Evolutionary conservation across 1,140 invertebrate species (phyloP), one percentile per base, ranked within the genome.

Genomic region (Anoplolepis gracilipes): DNA sequence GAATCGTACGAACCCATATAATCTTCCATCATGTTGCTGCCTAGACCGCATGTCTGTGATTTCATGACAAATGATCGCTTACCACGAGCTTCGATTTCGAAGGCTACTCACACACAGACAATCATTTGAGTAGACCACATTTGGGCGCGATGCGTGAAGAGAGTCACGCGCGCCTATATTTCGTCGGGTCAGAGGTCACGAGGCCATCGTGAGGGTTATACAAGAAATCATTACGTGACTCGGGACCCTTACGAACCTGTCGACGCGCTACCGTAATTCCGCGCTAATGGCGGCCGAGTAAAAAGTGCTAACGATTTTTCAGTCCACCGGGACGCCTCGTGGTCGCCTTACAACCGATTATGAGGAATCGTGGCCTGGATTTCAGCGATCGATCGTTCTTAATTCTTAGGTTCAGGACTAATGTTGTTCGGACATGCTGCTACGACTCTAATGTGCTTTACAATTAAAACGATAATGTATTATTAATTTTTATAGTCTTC

Each of bases 201-300:
- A 53, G 86, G 88, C 70, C 79, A 85, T 13, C 33, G 53, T 53
- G 62, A 59, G 53, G 72, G 64, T n/a, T n/a, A n/a, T 65, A 22
- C 70, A 55, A 85, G 76, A 90, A 87, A 64, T 85, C 61, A 69
- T 89, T 89, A 87, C 88, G 85, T 87, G 88, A 90, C 88, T 72
- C 6, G 53, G 53, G 79, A 81, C 67, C 61, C 82, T 77, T 85
- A 85, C 78, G 13, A 22, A 53, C 16, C 69, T 64, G 88, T 77
- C 70, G 77, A 84, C 86, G 84, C 86, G 86, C 72, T 55, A 59
- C 30, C 10, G 62, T 59, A 59, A 65, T 79, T 84, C 39, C 57
- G 53, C 53, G 67, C 67, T 82, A 82, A 82, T 82, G 65, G 61
- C 78, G 39, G n/a, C 49, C 39, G 42, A 0, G 16, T 13, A 61